A percentile compares a stretch with the other conserved stretches of the same genome.
Conservation (phyloP, 2,888 invertebrate species). For the Lobophora halterata region DNA sequence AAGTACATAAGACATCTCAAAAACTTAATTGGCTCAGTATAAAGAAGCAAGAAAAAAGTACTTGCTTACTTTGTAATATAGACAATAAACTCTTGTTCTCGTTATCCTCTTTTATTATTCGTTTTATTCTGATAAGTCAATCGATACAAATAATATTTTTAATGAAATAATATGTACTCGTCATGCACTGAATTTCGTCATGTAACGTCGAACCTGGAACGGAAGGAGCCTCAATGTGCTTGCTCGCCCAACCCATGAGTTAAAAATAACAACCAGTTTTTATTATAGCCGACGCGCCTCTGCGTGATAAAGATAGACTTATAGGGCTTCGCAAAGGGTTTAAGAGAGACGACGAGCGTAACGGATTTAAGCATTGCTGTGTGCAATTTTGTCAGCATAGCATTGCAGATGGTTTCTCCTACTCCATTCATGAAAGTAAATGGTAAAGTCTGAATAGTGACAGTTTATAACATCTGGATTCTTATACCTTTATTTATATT, state of each 20-base stretch:
- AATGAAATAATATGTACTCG: neutral
- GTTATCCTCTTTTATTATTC: too few species aligned
- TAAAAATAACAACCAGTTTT: conserved; percentile 80
- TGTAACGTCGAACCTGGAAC: conserved; percentile 54
- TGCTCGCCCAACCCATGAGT: conserved; percentile 69
- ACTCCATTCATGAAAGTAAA: too few species aligned
- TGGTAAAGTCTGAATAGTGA: too few species aligned
- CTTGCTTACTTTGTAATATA: too few species aligned
- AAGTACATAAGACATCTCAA: too few species aligned
- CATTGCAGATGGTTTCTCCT: conserved; percentile 42
- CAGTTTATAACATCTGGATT: too few species aligned
- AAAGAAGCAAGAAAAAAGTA: too few species aligned
- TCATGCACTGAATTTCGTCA: conserved; percentile 1
- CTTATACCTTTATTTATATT: too few species aligned
- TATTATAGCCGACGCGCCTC: conserved; percentile 68
- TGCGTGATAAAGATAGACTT: conserved; percentile 66
- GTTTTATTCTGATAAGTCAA: too few species aligned
- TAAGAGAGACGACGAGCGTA: conserved; percentile 65
- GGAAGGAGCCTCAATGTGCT: conserved; percentile 66
- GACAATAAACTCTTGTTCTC: too few species aligned
- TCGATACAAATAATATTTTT: neutral
- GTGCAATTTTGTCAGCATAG: conserved; percentile 65
- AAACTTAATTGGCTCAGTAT: too few species aligned
- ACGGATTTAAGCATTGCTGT: conserved; percentile 69
- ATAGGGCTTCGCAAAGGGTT: conserved; percentile 55